Evolutionary conservation across 1,140 invertebrate species (phyloP).

Genomic region (Dendroctonus valens): DNA sequence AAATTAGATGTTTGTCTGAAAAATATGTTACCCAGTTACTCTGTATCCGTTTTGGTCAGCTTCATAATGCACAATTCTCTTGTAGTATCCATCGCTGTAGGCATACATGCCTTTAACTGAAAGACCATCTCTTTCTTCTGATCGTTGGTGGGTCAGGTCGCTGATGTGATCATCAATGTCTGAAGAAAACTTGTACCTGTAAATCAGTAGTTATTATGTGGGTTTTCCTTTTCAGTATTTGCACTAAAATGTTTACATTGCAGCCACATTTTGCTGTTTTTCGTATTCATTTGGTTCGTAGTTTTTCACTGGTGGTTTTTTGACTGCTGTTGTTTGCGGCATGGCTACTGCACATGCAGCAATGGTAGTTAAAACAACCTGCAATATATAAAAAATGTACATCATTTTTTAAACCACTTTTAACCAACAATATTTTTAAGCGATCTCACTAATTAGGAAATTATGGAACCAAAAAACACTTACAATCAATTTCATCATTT

Average conservation of each 20-base stretch:
- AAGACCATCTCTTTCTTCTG: conserved; percentile 55
- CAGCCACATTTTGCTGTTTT: conserved; percentile 40
- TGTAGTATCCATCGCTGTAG: conserved; percentile 59
- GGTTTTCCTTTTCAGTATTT: no score
- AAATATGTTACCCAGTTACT: conserved; percentile 52
- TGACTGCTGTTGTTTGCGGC: conserved; percentile 4
- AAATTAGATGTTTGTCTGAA: not conserved
- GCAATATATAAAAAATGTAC: not conserved
- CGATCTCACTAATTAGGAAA: no score
- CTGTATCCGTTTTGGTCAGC: conserved; percentile 62
- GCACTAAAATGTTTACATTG: conserved; percentile 5
- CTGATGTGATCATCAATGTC: conserved; percentile 55
- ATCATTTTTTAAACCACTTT: no score
- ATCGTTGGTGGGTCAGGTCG: conserved; percentile 52
- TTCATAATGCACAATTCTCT: conserved; percentile 56
- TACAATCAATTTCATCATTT: no score
- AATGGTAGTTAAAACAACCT: not conserved
- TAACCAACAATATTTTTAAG: no score
- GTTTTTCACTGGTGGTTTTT: conserved; percentile 2
- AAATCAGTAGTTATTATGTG: not conserved
- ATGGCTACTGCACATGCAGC: conserved; percentile 13
- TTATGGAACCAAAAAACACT: no score
- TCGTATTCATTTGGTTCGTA: conserved; percentile 37
- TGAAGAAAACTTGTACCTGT: conserved; percentile 54
- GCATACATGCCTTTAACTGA: conserved; percentile 55